Conservation (phyloP, 2,113 vertebrate genomes). For the Chaetura pelagica region DNA sequence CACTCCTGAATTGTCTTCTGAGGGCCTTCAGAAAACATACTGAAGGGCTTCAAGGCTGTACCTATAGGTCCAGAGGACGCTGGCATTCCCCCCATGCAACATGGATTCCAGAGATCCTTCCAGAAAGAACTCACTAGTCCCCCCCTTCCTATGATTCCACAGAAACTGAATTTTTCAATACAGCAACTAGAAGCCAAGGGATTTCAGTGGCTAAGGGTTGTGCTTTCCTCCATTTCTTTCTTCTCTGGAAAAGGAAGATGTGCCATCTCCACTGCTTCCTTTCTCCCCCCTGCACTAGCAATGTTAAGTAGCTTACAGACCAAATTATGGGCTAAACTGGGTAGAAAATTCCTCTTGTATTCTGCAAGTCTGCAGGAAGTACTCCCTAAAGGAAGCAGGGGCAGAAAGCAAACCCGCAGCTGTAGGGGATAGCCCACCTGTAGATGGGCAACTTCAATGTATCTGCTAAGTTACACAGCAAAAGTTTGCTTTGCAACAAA, state of each 20-base stretch:
- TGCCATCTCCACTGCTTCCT: not conserved
- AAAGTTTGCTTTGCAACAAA: not conserved
- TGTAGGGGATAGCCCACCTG: not conserved
- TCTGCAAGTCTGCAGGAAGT: not conserved
- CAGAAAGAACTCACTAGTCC: not conserved
- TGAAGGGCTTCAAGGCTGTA: not conserved
- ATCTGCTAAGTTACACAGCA: not conserved
- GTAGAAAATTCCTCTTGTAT: not conserved
- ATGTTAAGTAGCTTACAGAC: not conserved
- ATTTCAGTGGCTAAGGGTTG: not conserved
- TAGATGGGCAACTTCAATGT: not conserved
- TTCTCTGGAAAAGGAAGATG: not conserved
- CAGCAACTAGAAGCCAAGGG: not conserved
- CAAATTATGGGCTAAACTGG: not conserved
- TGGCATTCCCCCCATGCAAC: rapidly evolving
- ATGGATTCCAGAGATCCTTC: not conserved
- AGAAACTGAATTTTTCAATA: not conserved
- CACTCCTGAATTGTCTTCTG: not conserved
- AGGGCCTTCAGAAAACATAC: not conserved
- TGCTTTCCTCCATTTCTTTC: not conserved
- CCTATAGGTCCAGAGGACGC: not conserved
- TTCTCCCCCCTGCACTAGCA: not conserved
- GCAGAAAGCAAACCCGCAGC: not conserved
- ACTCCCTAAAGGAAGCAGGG: not conserved
- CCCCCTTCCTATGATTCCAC: rapidly evolving